Base-by-base conservation (phyloP, 2,113 vertebrate species). In the Cyphomyrus discorhynchus region DNA sequence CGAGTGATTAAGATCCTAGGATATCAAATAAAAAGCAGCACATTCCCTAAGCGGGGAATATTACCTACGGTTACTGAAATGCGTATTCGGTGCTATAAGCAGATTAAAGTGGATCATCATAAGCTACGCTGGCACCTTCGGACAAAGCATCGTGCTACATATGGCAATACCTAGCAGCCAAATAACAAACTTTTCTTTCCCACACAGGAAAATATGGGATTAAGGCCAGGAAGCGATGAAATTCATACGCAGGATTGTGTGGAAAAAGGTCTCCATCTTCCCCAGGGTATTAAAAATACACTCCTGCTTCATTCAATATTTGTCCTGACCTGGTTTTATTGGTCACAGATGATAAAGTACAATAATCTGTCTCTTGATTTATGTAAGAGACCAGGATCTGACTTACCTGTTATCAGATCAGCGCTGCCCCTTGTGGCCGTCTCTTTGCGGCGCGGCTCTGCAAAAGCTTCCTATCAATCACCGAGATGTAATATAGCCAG, bases 351-450 rank as follows among this genome's bases (percentile, higher is more conserved):
- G 27, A 87, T 53, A 53, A 56, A 56, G 50, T 87, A 53, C 49
- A 87, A 39, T 53, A 87, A 35, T 52, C 85, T 53, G 85, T 19
- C 27, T 52, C 31, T 87, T 87, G 85, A 87, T 87, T 87, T 87
- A 56, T 53, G 50, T 86, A 86, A 86, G 85, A 53, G 47, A 53
- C 27, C 85, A 6, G 49, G 85, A 31, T 86, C 7, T n/a, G 82
- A 84, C 50, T 87, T 87, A 53, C 85, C 49, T 21, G 50, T 87
- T 87, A 87, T 21, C 85, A 39, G 49, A 56, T 15, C n/a, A 56
- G 50, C 17, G 19, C 9, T 19, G 17, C 85, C 85, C 50, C 85
- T 53, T 24, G 47, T 50, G 85, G 39, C 77, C 7, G 39, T 21
- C 77, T 82, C 77, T 82, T 9, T 45, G 62, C 7, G 0, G 9